phyloP scores from a whole-genome alignment of 2,797 vertebrate species.

The Gorsachius magnificus region DNA sequence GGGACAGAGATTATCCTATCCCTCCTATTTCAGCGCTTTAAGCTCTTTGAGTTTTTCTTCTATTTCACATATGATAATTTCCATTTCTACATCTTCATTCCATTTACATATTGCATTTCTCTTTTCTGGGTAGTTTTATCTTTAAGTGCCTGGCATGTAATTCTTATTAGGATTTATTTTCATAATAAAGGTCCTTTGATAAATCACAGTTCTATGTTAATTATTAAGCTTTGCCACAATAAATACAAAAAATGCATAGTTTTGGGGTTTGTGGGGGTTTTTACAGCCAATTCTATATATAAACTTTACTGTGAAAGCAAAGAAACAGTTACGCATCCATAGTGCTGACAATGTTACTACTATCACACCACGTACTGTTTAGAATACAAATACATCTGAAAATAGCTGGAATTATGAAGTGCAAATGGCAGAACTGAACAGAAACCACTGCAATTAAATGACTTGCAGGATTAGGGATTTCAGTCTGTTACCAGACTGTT shows the following conservation, averaged over 20 bases:
- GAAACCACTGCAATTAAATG: background rate
- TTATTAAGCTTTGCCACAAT: constrained; percentile 29
- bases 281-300: background rate
- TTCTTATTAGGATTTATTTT: constrained; percentile 60
- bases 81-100: constrained; percentile 1
- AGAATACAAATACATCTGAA: background rate
- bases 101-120: constrained; percentile 2
- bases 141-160: constrained; percentile 48
- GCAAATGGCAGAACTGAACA: background rate
- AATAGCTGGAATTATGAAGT: background rate
- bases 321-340: background rate
- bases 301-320: background rate
- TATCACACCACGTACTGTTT: background rate
- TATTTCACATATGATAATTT: background rate
- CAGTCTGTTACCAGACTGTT: background rate
- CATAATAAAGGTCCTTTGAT: constrained; percentile 43
- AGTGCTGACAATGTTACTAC: background rate
- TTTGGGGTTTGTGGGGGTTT: background rate
- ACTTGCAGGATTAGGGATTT: background rate
- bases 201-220: constrained; percentile 44
- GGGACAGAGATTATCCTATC: constrained; percentile 38
- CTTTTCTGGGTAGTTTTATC: constrained; percentile 32
- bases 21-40: constrained; percentile 24
- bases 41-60: constrained; percentile 21
- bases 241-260: background rate